Base-by-base conservation (phyloP, 2,888 invertebrate genomes). In the Zootermopsis nevadensis region DNA sequence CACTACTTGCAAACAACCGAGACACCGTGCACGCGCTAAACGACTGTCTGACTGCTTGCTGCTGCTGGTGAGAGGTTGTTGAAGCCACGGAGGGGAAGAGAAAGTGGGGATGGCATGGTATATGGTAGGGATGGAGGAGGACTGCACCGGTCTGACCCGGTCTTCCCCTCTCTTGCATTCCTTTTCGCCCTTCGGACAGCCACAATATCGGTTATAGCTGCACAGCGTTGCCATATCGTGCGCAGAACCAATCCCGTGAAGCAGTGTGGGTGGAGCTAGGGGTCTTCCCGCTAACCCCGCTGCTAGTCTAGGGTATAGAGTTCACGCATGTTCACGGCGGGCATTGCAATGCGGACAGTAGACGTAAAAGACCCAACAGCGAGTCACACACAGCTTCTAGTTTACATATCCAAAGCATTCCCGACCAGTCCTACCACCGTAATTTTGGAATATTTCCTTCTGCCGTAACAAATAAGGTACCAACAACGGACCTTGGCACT, bases 181-280 rank as follows among this genome's bases (percentile, higher is more conserved):
- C 85, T 81, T 79, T 85, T 85, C 85, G 72, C 84, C 83, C 85
- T 85, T 83, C 83, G 81, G 77, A 85, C 89, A 89, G 89, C 90
- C 89, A 90, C 90, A 90, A 90, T 90, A 90, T 90, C 90, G 90
- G 90, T 90, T 89, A 89, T 89, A 88, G 89, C 88, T 86, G 86
- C 79, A 88, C 89, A 87, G 84, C 86, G 90, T 90, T 89, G 89
- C 88, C 88, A 87, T n/a, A 77, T 85, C 69, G 83, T 84, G 81
- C 80, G 53, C 81, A 81, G 82, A 77, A 35, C 81, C 80, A 74
- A 77, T 77, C 77, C 82, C 77, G 69, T 76, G 67, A 55, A 82
- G 53, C 81, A 33, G 82, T 74, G 85, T 85, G 85, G 85, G 85
- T 85, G 85, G 85, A 84, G 84, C 82, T 79, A 74, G 15, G 66